Evolutionary conservation across 2,797 vertebrate species (phyloP), one percentile per base, ranked within the genome.

Genomic region (Gallirallus australis): DNA sequence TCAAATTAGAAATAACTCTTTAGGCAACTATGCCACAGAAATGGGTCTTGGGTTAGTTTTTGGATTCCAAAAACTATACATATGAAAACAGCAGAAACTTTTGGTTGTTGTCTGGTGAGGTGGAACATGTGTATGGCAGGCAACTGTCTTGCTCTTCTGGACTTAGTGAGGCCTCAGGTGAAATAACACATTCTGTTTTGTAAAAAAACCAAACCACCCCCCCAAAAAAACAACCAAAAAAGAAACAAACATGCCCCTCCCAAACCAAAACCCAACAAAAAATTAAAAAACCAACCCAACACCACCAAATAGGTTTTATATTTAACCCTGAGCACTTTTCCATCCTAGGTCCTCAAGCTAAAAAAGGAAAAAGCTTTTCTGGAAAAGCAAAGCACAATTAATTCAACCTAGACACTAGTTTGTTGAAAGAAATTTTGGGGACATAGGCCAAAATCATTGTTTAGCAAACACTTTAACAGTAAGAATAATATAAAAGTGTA

Each of bases 401-500:
- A 28, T 64, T 50, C 28, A 91, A 30, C 17, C 33, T 77, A 40
- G 45, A 25, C 37, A 35, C 3, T 50, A 17, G 11, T 42, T 69
- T 75, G 5, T 63, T 72, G 75, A 68, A 61, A 82, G 45, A 71
- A 53, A 42, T 60, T 87, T 45, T 61, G 40, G 12, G 27, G n/a
- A 21, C 4, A 2, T 7, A 48, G 16, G 18, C 39, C 66, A 57
- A 79, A 94, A 94, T 50, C 25, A 48, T 69, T 79, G 54, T 82
- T 95, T 83, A 93, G 33, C 54, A 84, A 88, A 83, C 59, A 82
- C 57, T 87, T 81, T 45, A 88, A 54, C 72, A 86, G 35, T 54
- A 53, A 85, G 59, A 81, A 52, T 72, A 79, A 65, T 61, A 85
- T 10, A 65, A 93, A 94, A 93, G 72, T 25, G 16, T 77, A 50